Evolutionary conservation across 2,888 invertebrate genomes (phyloP), one percentile per base, ranked within the genome.

Genomic region (Pheosia gnoma): DNA sequence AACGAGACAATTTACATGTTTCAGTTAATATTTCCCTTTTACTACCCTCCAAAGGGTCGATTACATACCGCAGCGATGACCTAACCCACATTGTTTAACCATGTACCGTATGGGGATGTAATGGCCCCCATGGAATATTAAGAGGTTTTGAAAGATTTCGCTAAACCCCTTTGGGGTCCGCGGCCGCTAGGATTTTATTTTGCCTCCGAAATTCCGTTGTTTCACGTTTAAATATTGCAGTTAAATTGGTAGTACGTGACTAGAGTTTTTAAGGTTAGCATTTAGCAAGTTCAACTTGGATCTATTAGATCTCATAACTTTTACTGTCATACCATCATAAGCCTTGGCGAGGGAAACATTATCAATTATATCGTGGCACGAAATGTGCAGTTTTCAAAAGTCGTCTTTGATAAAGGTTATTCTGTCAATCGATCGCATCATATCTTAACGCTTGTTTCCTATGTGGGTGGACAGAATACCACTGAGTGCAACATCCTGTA

Each of bases 101-200:
- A 75, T 71, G 71, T 71, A 75, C 62, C 52, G 25, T 51, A 7
- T 25, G 25, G 9, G 51, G 25, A 3, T 51, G 10, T 43, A 43
- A 68, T 65, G 65, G 71, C 67, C 74, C 59, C 75, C 59, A 47
- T 57, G 70, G 74, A 76, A 75, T 74, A 75, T 76, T 65, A 74
- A 63, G 53, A 68, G 68, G 70, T 63, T 68, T 70, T 58, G 64
- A 70, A 76, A 75, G 75, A 75, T 74, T 74, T 71, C 9, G 10
- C 58, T 63, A 7, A 71, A 75, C 71, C 74, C 75, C 74, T 59
- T 59, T 55, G 57, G 37, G 62, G 65, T 76, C 71, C 67, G 72
- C 65, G 74, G 74, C 63, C 62, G 65, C 65, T 36, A 66, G 64
- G 65, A 66, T 66, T 68, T 54, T 54, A 5, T 10, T 25, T 25